Percentiles rank a stretch among this genome's conserved stretches.
Evolutionary conservation across 2,888 invertebrate genomes (phyloP).

Genomic region (Aphelenchoides bicaudatus): DNA sequence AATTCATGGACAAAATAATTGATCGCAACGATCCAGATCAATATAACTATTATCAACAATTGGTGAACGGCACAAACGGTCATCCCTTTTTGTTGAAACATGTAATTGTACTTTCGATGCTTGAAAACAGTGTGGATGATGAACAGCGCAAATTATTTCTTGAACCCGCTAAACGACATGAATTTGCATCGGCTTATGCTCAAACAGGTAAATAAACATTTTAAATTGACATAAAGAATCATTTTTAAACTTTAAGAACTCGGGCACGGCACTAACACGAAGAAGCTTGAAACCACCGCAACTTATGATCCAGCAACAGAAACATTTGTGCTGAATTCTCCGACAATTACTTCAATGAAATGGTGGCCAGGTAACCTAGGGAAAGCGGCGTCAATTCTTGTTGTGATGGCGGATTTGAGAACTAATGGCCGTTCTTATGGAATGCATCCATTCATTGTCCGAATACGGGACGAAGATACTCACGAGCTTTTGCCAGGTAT

Average conservation of each 20-base stretch:
- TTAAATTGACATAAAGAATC: background rate
- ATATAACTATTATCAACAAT: background rate
- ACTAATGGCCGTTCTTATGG: slow-evolving; percentile 79
- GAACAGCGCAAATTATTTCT: slow-evolving; percentile 86
- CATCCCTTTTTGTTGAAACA: slow-evolving; percentile 74
- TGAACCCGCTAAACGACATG: slow-evolving; percentile 74
- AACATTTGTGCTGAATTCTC: slow-evolving; percentile 83
- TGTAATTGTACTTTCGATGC: slow-evolving; percentile 83
- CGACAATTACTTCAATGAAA: slow-evolving; percentile 74
- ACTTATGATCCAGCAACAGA: slow-evolving; percentile 78
- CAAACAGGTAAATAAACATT: slow-evolving; percentile 77
- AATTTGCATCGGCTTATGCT: slow-evolving; percentile 86
- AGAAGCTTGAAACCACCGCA: slow-evolving; percentile 87
- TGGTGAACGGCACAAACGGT: slow-evolving; percentile 7
- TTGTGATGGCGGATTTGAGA: slow-evolving; percentile 85
- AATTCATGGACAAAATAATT: background rate
- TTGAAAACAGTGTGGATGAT: slow-evolving; percentile 80
- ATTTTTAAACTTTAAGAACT: slow-evolving; percentile 61
- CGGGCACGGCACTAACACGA: slow-evolving; percentile 76
- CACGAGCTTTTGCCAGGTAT: slow-evolving; percentile 72
- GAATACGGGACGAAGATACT: slow-evolving; percentile 80
- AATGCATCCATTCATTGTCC: slow-evolving; percentile 87
- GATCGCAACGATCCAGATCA: background rate
- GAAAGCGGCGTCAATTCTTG: slow-evolving; percentile 83
- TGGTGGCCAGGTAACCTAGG: slow-evolving; percentile 61